phyloP scores from a whole-genome alignment of 2,888 invertebrate genomes.

The Conomelus anceps region DNA sequence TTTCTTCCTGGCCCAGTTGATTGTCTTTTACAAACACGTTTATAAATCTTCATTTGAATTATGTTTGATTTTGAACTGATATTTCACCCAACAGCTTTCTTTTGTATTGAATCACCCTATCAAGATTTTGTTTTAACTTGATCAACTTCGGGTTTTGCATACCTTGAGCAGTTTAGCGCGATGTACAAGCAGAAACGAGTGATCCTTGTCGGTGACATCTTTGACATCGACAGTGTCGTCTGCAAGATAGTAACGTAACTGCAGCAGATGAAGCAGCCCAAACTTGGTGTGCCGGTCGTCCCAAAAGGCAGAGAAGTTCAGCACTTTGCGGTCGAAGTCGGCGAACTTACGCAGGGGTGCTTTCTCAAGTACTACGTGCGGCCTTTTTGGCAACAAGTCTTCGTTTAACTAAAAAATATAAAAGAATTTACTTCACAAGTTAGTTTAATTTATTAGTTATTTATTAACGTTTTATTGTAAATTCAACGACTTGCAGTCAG shows the following conservation, averaged over 20 bases:
- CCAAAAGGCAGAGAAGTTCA: slow-evolving; percentile 83
- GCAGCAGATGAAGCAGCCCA: slow-evolving; percentile 69
- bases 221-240: slow-evolving; percentile 87
- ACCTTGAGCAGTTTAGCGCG: slow-evolving; percentile 74
- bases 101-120: too few relatives aligned
- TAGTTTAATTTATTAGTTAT: neutral
- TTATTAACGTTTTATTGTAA: neutral
- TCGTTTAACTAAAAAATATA: slow-evolving; percentile 35
- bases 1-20: too few relatives aligned
- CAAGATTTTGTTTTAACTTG: too few relatives aligned
- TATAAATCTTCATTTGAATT: too few relatives aligned
- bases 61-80: too few relatives aligned
- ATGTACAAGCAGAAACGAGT: slow-evolving; percentile 64
- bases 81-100: too few relatives aligned
- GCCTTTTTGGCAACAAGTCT: slow-evolving; percentile 40
- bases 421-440: neutral
- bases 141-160: too few relatives aligned
- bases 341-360: slow-evolving; percentile 73
- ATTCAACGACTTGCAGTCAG: too few relatives aligned
- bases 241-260: slow-evolving; percentile 76
- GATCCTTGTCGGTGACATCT: slow-evolving; percentile 67
- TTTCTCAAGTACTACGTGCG: slow-evolving; percentile 44
- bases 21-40: too few relatives aligned
- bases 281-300: slow-evolving; percentile 72
- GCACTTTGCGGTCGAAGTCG: slow-evolving; percentile 66